Evolutionary conservation across 2,797 vertebrate species (phyloP).

Genomic region (Eurystomus glaucurus): DNA sequence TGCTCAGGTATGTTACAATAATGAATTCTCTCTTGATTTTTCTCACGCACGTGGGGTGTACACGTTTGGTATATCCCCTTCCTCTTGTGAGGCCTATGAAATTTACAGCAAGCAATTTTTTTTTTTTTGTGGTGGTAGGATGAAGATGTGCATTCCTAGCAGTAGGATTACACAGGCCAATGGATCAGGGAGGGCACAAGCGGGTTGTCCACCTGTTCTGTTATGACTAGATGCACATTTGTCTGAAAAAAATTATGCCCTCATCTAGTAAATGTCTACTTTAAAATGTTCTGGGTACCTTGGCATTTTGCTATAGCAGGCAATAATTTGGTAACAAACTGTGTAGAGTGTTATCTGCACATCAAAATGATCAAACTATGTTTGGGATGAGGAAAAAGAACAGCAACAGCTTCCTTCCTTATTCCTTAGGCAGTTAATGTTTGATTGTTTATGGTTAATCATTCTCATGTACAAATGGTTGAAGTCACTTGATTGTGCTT

Average conservation of each 20-base stretch:
- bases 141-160: not conserved
- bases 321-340: not conserved
- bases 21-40: not conserved
- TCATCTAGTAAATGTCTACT: not conserved
- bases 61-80: not conserved
- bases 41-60: not conserved
- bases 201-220: not conserved
- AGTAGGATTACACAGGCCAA: not conserved
- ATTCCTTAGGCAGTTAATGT: not conserved
- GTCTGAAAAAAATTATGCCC: not conserved
- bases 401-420: not conserved
- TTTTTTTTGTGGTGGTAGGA: not conserved
- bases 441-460: not conserved
- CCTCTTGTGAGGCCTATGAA: not conserved
- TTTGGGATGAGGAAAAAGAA: not conserved
- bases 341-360: accelerated
- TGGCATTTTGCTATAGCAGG: not conserved
- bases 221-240: not conserved
- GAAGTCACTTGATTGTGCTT: not conserved
- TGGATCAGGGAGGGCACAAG: not conserved
- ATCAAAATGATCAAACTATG: not conserved
- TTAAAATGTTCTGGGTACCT: not conserved
- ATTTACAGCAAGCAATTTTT: not conserved
- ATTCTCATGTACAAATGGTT: not conserved
- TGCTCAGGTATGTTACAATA: not conserved